A percentile compares a stretch with the other conserved stretches of the same genome.
Evolutionary conservation across 35 echinoderm and acorn worm species (phyloP).

Genomic region (Eucidaris tribuloides): DNA sequence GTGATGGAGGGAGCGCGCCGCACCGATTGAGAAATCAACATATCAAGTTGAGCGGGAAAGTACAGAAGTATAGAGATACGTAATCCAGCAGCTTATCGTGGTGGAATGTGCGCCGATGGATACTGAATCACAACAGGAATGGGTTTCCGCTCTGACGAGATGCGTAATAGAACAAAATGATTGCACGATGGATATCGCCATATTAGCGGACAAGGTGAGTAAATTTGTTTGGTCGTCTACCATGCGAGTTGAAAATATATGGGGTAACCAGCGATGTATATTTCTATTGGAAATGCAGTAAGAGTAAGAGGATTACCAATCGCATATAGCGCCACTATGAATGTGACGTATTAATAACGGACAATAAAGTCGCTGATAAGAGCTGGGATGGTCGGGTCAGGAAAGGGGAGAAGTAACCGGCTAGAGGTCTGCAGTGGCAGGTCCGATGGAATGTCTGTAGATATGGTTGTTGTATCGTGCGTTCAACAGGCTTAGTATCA

Average conservation of each 20-base stretch:
- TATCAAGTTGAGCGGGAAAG: background rate
- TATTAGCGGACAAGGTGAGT: background rate
- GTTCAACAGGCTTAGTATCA: conserved; percentile 15
- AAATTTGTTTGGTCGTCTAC: background rate
- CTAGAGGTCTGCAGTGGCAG: conserved; percentile 58
- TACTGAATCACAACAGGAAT: background rate
- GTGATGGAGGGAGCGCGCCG: background rate
- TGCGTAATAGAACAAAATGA: background rate
- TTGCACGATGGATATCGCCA: background rate
- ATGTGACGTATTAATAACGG: conserved; percentile 20
- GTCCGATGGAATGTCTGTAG: conserved; percentile 39
- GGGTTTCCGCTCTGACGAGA: background rate
- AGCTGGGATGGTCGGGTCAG: background rate
- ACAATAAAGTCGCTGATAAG: conserved; percentile 42
- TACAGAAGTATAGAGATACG: background rate
- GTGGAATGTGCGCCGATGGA: background rate
- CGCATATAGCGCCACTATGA: conserved; percentile 59
- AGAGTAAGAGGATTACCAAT: conserved; percentile 36
- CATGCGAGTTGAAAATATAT: background rate
- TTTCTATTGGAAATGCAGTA: conserved; percentile 43
- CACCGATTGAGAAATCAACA: background rate
- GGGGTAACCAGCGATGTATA: conserved; percentile 51
- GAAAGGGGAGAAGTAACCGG: conserved; percentile 38
- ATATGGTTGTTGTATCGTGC: background rate
- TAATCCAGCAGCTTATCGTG: background rate